Percentiles rank a stretch among this genome's conserved stretches.
phyloP scores from a whole-genome alignment of 2,113 vertebrate species.

The Puma concolor region DNA sequence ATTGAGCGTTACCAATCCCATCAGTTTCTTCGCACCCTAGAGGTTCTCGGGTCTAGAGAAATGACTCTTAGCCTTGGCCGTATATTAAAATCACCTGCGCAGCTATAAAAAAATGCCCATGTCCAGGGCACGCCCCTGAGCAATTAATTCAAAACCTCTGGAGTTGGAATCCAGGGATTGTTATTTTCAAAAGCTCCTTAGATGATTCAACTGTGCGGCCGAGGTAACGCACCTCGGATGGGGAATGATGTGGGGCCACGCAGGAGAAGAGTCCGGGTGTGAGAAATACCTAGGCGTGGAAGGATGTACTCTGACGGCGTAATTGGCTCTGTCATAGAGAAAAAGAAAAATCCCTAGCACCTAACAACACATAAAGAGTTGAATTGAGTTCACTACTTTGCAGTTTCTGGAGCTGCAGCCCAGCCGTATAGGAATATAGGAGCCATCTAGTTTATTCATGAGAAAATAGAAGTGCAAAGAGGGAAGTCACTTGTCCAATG shows the following conservation, averaged over 20 bases:
- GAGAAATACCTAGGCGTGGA: background rate
- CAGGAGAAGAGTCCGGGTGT: background rate
- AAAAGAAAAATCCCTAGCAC: background rate
- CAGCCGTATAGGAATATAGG: background rate
- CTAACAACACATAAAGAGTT: background rate
- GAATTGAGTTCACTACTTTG: background rate
- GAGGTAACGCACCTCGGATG: background rate
- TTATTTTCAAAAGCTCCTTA: background rate
- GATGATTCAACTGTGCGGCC: background rate
- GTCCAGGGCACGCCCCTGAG: background rate
- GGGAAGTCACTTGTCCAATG: too few species aligned
- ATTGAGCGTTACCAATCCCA: background rate
- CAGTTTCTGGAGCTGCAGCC: background rate
- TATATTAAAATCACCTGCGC: background rate
- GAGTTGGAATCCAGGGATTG: background rate
- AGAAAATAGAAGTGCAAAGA: background rate
- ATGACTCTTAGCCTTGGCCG: background rate
- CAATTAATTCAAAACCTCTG: background rate
- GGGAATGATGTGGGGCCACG: background rate
- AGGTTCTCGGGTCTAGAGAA: background rate
- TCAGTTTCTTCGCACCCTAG: background rate
- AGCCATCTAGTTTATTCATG: background rate
- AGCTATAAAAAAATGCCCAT: background rate
- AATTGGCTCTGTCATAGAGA: background rate
- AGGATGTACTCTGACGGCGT: accelerated